Evolutionary conservation across 2,113 vertebrate species (phyloP).

Genomic region (Taurulus bubalis): DNA sequence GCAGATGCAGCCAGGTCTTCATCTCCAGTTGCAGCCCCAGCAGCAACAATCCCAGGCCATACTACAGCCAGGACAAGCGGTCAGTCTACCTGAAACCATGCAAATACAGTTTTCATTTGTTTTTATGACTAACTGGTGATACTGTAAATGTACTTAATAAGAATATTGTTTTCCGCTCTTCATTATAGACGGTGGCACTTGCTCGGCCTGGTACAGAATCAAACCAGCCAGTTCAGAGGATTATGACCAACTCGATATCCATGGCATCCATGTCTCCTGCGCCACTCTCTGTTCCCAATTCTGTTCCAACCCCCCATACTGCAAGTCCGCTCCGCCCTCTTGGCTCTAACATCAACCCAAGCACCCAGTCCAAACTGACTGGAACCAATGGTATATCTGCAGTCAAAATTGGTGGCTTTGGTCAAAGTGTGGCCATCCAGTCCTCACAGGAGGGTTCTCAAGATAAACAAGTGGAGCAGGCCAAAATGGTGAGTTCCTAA

Average conservation of each 20-base stretch:
- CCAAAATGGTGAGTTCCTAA: slow-evolving; percentile 88
- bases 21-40: slow-evolving; percentile 85
- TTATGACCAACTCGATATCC: slow-evolving; percentile 83
- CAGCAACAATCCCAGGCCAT: slow-evolving; percentile 81
- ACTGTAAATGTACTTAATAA: not conserved
- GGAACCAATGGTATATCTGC: slow-evolving; percentile 84
- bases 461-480: slow-evolving; percentile 95
- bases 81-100: slow-evolving; percentile 65
- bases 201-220: slow-evolving; percentile 87
- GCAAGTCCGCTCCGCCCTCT: slow-evolving; percentile 85
- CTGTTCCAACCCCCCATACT: slow-evolving; percentile 81
- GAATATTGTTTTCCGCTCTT: slow-evolving; percentile 3
- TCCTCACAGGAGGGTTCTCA: slow-evolving; percentile 88
- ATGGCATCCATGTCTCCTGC: slow-evolving; percentile 82
- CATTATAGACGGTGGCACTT: slow-evolving; percentile 86
- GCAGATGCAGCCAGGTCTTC: slow-evolving; percentile 85
- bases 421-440: slow-evolving; percentile 81
- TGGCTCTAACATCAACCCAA: slow-evolving; percentile 84
- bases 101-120: not conserved
- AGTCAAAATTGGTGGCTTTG: slow-evolving; percentile 87
- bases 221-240: slow-evolving; percentile 86
- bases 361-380: slow-evolving; percentile 88
- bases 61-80: slow-evolving; percentile 83
- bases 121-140: not conserved
- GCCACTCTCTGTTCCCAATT: slow-evolving; percentile 76